Base-by-base conservation (phyloP, 2,797 vertebrate genomes). In the Girardinus metallicus region DNA sequence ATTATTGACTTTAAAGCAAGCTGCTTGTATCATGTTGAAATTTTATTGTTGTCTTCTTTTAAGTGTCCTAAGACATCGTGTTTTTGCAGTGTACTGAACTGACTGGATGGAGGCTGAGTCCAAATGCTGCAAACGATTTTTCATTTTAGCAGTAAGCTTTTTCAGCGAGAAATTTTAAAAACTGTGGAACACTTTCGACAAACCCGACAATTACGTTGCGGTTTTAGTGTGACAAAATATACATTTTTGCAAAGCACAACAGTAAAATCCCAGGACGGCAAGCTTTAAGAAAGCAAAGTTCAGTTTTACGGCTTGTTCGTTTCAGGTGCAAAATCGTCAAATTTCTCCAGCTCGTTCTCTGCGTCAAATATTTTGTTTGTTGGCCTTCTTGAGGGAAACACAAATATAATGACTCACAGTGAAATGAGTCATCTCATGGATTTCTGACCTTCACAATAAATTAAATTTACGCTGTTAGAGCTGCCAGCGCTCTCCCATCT, bases 391-490 rank as follows among this genome's bases (percentile, higher is more conserved):
- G 15, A 64, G 62, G 39, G 64, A 41, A 68, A 34, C 18, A 21
- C 36, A 68, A 68, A 11, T 68, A 41, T 68, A 68, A 66, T 68
- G 64, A 41, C 64, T 68, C 36, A 39, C 36, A 2, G 21, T 11
- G 23, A 66, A 39, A 11, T 68, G 34, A 39, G 18, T 68, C 36
- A 68, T 5, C 64, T 68, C 34, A 39, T 68, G 18, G 36, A 68
- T 68, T 68, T 39, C 36, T 41, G 36, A 68, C 36, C 64, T 68
- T 68, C 64, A 39, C 36, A 68, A 68, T 41, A 68, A 68, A 68
- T 68, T 7, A 68, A 11, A 70, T 41, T 13, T 70, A 26, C 26
- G 44, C 41, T 70, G 66, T 12, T 41, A 13, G 5, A 46, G 49
- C 23, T 10, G 39, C 73, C 7, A 75, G 9, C n/a, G 44, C 36